Evolutionary conservation across 2,888 invertebrate genomes (phyloP).

Genomic region (Metallyticus violacea): DNA sequence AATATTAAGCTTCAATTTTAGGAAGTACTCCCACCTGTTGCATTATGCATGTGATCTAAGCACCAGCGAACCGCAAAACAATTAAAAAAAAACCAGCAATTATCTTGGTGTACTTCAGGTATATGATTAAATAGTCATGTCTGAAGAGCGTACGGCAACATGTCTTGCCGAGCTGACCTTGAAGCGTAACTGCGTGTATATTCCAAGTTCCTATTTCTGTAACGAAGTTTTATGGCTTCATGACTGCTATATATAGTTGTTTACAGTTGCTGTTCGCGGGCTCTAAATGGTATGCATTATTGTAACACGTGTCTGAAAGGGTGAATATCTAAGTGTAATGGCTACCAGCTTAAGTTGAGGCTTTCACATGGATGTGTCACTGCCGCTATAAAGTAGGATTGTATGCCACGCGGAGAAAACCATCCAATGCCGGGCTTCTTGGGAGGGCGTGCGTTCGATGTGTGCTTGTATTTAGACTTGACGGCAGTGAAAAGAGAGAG

Average conservation of each 20-base stretch:
- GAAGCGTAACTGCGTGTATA: background rate
- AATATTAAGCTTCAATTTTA: too few species aligned
- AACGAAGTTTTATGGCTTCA: background rate
- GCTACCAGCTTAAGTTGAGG: background rate
- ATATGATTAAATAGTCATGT: too few species aligned
- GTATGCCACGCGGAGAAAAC: conserved; percentile 16
- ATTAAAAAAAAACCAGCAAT: too few species aligned
- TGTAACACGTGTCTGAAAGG: background rate
- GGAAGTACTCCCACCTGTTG: too few species aligned
- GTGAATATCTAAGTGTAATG: background rate
- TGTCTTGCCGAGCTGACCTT: background rate
- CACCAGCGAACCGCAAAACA: too few species aligned
- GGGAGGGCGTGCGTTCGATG: background rate
- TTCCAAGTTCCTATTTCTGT: background rate
- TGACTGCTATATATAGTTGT: background rate
- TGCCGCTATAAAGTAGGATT: conserved; percentile 12
- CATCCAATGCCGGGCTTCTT: background rate
- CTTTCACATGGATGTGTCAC: background rate
- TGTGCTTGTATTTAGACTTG: background rate
- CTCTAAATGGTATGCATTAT: background rate
- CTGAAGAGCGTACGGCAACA: background rate
- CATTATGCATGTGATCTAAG: too few species aligned
- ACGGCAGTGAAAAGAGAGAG: conserved; percentile 24
- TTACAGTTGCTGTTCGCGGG: background rate
- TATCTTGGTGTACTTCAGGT: too few species aligned